Percentiles rank a stretch among this genome's conserved stretches.
These are phyloP conservation scores for Drosophila quinaria DNA, from an alignment of 2,888 invertebrate genomes.

Conservation along the genomic window DNA sequence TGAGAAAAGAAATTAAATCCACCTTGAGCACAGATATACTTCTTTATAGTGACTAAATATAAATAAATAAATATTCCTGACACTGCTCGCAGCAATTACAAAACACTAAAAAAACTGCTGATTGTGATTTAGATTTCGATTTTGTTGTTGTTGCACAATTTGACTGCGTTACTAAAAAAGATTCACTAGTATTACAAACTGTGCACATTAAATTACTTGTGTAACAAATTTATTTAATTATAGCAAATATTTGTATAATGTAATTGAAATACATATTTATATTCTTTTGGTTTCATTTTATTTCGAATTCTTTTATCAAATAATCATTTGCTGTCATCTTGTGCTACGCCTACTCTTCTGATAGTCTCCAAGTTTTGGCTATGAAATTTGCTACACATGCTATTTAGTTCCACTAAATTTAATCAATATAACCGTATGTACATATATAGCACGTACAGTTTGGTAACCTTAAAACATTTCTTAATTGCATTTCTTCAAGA, in stretches of 20 bases:
- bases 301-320: not conserved
- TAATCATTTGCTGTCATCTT: not conserved
- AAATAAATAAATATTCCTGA: too few species aligned
- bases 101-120: too few species aligned
- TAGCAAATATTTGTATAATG: too few species aligned
- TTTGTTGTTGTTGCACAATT: too few species aligned
- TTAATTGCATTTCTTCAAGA: too few species aligned
- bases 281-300: not conserved
- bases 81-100: too few species aligned
- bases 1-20: not conserved
- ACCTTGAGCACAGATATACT: not conserved
- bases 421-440: not conserved
- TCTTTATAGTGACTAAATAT: too few species aligned
- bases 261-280: not conserved
- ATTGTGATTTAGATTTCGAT: too few species aligned
- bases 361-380: not conserved
- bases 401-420: slow-evolving; percentile 5
- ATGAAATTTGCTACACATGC: not conserved
- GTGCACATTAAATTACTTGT: too few species aligned
- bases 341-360: not conserved
- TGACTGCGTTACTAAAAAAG: too few species aligned
- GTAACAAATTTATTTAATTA: too few species aligned
- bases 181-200: too few species aligned
- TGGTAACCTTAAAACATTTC: not conserved
- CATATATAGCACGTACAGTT: slow-evolving; percentile 3